Evolutionary conservation across 1,140 invertebrate species (phyloP), one percentile per base, ranked within the genome.

Genomic region (Ceratina japonica): DNA sequence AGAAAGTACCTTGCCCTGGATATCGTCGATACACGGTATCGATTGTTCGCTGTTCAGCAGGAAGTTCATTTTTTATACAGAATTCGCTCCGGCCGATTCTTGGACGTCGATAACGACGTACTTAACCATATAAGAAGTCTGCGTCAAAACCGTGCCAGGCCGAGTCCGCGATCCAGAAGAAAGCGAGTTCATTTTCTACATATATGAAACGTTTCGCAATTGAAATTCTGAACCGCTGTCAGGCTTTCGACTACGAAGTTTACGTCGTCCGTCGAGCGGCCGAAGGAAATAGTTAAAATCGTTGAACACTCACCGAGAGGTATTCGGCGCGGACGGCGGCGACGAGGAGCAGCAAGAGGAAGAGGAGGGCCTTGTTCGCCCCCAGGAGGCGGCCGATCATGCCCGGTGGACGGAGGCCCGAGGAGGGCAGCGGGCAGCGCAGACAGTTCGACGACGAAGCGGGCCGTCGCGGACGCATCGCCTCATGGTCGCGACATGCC

Each of bases 401-500:
- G 58, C 59, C 83, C 82, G 69, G 5, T 73, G 73, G 22, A 59
- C 68, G 27, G 71, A 52, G 49, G 69, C 44, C 82, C 72, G 80
- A 82, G 75, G 80, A 82, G 75, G 82, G 69, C 68, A 81, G 61
- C 71, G 79, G 59, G 75, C 54, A 58, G 76, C 72, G 80, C 62
- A 82, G 80, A 85, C 83, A 79, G 80, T 81, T 71, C 64, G 84
- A 79, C 84, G 81, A 70, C 84, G 81, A 62, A 74, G 62, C 64
- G 66, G 69, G 64, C 75, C 81, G 76, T 86, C 78, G 84, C 62
- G 85, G 75, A 86, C 66, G 81, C 85, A 86, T 86, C 84, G 85
- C 81, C 58, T 86, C 85, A 86, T 86, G 85, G 86, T 86, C 85
- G 81, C 84, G 69, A 82, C 80, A 73, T 80, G 80, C 79, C 83